Evolutionary conservation across 2,113 vertebrate species (phyloP).

Genomic region (Mustela nigripes): DNA sequence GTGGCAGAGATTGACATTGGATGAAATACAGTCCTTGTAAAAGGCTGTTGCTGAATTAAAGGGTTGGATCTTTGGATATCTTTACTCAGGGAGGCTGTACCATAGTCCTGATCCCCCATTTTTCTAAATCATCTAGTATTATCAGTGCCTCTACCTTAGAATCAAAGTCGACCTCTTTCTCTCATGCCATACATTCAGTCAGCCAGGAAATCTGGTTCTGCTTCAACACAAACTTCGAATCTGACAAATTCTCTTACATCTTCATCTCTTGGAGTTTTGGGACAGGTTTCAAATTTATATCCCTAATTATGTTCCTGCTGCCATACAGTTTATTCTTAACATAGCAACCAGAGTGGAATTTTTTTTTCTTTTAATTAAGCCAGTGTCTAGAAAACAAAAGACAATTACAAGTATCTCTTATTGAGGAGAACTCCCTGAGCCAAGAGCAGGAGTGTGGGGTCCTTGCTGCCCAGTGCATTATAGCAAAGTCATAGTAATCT

Average conservation of each 20-base stretch:
- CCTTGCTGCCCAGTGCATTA: background rate
- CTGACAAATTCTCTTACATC: background rate
- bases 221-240: background rate
- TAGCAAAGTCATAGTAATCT: background rate
- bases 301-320: background rate
- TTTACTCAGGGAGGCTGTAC: background rate
- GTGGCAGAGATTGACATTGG: background rate
- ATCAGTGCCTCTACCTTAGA: background rate
- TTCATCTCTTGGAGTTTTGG: background rate
- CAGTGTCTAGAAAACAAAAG: background rate
- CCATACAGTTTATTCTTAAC: background rate
- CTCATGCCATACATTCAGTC: background rate
- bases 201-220: background rate
- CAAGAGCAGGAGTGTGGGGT: background rate
- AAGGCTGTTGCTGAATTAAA: background rate
- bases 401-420: background rate
- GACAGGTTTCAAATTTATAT: background rate
- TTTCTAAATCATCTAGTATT: background rate
- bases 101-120: background rate
- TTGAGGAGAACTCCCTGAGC: background rate
- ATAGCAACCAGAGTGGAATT: background rate
- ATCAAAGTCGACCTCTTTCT: background rate
- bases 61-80: background rate
- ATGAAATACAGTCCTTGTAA: background rate
- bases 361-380: background rate